These are phyloP conservation scores for Apamea epomidion DNA, from an alignment of 2,888 invertebrate genomes.

Conservation along the genomic window DNA sequence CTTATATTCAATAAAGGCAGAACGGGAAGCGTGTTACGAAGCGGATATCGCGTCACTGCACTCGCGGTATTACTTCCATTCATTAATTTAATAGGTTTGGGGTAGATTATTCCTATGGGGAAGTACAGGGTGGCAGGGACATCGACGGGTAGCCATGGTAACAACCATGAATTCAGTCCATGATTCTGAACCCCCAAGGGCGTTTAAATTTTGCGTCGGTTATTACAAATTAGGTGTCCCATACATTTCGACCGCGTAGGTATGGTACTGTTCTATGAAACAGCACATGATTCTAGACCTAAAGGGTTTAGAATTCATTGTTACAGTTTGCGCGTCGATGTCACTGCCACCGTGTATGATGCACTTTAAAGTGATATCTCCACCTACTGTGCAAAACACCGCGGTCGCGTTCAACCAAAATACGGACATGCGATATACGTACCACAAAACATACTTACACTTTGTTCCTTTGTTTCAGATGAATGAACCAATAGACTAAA, in stretches of 20 bases:
- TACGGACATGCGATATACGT: neutral
- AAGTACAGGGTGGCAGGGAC: too few species aligned
- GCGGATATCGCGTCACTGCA: neutral
- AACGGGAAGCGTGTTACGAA: neutral
- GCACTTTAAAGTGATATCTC: neutral
- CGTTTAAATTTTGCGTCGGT: too few species aligned
- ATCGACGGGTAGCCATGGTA: too few species aligned
- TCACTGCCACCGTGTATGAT: neutral
- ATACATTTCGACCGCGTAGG: too few species aligned
- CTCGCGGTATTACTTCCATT: neutral
- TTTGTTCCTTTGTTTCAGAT: conserved; percentile 58
- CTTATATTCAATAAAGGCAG: neutral
- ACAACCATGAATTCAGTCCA: too few species aligned
- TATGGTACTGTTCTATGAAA: too few species aligned
- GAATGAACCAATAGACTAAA: conserved; percentile 15
- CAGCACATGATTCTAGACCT: too few species aligned
- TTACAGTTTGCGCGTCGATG: too few species aligned
- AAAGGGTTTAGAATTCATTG: neutral
- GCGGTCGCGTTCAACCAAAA: neutral
- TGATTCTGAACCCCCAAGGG: too few species aligned
- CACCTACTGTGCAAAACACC: neutral
- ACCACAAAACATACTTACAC: neutral
- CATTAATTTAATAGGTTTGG: neutral
- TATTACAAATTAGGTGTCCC: too few species aligned
- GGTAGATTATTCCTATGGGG: neutral